These are phyloP conservation scores for Synodontis membranacea DNA, from an alignment of 2,113 vertebrate species.

Conservation along the genomic window DNA sequence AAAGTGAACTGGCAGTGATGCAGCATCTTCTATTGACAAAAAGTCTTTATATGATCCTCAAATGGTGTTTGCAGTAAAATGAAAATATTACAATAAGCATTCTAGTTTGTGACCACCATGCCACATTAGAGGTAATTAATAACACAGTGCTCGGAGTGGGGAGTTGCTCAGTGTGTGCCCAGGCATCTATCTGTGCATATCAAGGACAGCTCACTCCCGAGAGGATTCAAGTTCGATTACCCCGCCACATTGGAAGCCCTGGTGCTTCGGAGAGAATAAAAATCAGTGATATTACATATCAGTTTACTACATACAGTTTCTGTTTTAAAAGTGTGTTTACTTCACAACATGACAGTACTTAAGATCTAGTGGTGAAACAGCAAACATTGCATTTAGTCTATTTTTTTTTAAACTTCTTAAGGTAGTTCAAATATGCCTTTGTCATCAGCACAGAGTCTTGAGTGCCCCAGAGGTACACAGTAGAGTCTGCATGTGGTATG, in stretches of 20 bases:
- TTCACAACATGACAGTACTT: background rate
- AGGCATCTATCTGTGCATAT: constrained; percentile 44
- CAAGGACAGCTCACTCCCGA: constrained; percentile 21
- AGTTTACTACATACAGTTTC: constrained; percentile 43
- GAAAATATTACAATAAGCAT: constrained; percentile 23
- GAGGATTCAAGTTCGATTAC: constrained; percentile 9
- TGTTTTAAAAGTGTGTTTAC: background rate
- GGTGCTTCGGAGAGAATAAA: constrained; percentile 4
- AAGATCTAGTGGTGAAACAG: constrained; percentile 3
- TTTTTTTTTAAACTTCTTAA: background rate
- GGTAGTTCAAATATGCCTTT: background rate
- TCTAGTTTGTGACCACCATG: background rate
- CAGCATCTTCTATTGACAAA: constrained; percentile 29
- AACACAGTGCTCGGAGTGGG: constrained; percentile 47
- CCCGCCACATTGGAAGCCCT: constrained; percentile 25
- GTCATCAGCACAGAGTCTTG: constrained; percentile 75
- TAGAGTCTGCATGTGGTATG: constrained; percentile 77
- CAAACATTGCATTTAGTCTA: background rate
- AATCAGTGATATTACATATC: constrained; percentile 14
- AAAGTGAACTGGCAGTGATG: constrained; percentile 40
- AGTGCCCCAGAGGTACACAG: constrained; percentile 75
- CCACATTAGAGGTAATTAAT: constrained; percentile 43
- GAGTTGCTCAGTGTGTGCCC: too few species aligned
- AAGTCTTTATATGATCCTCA: constrained; percentile 1
- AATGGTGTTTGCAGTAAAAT: constrained; percentile 13